Percentiles rank a stretch among this genome's conserved stretches.
These are phyloP conservation scores for Caranx ignobilis DNA, from an alignment of 2,113 vertebrate species.

Conservation along the genomic window DNA sequence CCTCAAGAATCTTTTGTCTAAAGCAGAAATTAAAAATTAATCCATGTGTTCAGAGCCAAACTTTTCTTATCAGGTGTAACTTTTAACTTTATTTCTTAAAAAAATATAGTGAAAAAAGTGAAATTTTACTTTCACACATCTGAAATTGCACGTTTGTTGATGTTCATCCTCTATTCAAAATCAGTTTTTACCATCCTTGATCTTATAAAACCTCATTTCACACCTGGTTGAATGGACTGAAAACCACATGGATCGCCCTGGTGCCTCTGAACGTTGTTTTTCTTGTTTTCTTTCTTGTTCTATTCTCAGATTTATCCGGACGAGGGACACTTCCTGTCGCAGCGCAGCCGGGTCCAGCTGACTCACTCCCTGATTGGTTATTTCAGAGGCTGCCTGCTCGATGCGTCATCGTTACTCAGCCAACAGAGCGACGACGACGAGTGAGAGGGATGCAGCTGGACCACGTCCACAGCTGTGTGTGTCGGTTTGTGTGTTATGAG, in stretches of 20 bases:
- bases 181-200: neutral
- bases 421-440: conserved; percentile 88
- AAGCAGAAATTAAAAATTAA: too few relatives aligned
- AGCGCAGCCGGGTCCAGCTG: conserved; percentile 91
- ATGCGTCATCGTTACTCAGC: conserved; percentile 85
- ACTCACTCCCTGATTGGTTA: conserved; percentile 93
- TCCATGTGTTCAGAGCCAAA: too few relatives aligned
- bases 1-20: too few relatives aligned
- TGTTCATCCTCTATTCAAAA: neutral
- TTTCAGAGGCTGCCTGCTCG: conserved; percentile 93
- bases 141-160: neutral
- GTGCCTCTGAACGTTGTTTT: neutral
- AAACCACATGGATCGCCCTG: neutral
- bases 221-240: neutral
- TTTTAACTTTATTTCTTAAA: too few relatives aligned
- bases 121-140: neutral
- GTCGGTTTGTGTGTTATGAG: conserved; percentile 31
- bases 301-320: conserved; percentile 93
- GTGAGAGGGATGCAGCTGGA: conserved; percentile 41
- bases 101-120: too few relatives aligned
- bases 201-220: conserved; percentile 10
- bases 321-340: conserved; percentile 93
- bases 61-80: too few relatives aligned
- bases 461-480: neutral
- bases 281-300: neutral